Percentiles rank a stretch among this genome's conserved stretches.
Evolutionary conservation across 2,113 vertebrate genomes (phyloP).

Genomic region (Pseudolaguvia tuberculata): DNA sequence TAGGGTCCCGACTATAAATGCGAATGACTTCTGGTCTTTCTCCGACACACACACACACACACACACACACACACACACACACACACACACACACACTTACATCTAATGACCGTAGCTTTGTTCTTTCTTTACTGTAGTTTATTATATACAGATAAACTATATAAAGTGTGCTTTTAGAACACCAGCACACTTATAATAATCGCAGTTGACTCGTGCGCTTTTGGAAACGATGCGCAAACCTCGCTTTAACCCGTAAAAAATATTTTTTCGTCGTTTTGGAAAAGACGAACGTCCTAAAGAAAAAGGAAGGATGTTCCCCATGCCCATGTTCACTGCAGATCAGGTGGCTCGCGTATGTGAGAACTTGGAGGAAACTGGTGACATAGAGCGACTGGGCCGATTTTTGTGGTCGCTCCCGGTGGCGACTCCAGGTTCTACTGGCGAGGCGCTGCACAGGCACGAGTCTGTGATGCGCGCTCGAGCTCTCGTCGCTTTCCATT

Average conservation of each 20-base stretch:
- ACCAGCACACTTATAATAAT: background rate
- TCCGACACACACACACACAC: constrained; percentile 27
- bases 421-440: constrained; percentile 65
- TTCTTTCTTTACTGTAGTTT: no score
- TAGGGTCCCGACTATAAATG: constrained; percentile 73
- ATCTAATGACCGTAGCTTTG: background rate
- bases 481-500: constrained; percentile 74
- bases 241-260: background rate
- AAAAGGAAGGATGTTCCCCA: constrained; percentile 63
- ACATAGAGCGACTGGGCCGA: constrained; percentile 74
- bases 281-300: background rate
- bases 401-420: constrained; percentile 76
- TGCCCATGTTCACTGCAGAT: constrained; percentile 74
- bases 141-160: constrained; percentile 1
- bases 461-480: constrained; percentile 74
- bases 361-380: constrained; percentile 75
- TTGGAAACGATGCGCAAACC: constrained; percentile 15
- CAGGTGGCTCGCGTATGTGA: constrained; percentile 76
- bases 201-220: background rate
- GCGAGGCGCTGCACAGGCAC: constrained; percentile 70
- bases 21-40: constrained; percentile 58
- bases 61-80: background rate
- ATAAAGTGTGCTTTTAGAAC: background rate
- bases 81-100: background rate
- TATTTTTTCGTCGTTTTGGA: background rate